Conservation (phyloP, 2,888 invertebrate genomes). For the Drosophila pseudotalamancana region DNA sequence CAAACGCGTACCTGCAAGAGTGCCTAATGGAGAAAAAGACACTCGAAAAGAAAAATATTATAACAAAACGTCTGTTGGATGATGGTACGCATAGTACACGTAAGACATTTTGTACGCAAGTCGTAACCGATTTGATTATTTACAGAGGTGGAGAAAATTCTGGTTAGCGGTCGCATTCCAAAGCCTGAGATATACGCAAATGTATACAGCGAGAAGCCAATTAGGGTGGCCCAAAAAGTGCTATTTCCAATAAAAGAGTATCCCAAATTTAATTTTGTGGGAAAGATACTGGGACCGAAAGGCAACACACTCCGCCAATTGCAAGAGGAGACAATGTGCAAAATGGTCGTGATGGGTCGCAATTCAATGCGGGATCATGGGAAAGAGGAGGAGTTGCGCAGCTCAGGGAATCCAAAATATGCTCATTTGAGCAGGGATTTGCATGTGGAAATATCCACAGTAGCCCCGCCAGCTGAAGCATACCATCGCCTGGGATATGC, state of each 20-base stretch:
- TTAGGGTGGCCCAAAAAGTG: slow-evolving; percentile 83
- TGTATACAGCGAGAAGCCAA: slow-evolving; percentile 83
- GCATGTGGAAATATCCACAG: slow-evolving; percentile 96
- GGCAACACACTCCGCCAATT: slow-evolving; percentile 95
- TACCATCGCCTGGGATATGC: slow-evolving; percentile 94
- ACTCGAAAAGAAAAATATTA: slow-evolving; percentile 88
- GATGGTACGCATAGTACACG: slow-evolving; percentile 85
- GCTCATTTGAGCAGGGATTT: slow-evolving; percentile 95
- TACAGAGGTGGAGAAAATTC: slow-evolving; percentile 88
- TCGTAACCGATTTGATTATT: background rate
- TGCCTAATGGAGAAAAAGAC: slow-evolving; percentile 89
- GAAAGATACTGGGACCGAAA: slow-evolving; percentile 96
- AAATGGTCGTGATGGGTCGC: slow-evolving; percentile 96
- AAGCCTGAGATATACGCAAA: slow-evolving; percentile 83
- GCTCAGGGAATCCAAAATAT: slow-evolving; percentile 95
- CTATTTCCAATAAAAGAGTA: slow-evolving; percentile 83
- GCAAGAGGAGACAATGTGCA: slow-evolving; percentile 97
- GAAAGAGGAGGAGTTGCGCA: slow-evolving; percentile 96
- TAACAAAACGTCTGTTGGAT: slow-evolving; percentile 89
- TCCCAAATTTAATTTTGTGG: slow-evolving; percentile 94
- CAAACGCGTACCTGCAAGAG: slow-evolving; percentile 90
- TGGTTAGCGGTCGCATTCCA: slow-evolving; percentile 90
- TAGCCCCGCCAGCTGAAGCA: slow-evolving; percentile 95
- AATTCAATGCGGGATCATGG: slow-evolving; percentile 97
- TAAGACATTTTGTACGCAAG: background rate